Base-by-base conservation (phyloP, 2,888 invertebrate species). In the Neoitamus cyanurus region DNA sequence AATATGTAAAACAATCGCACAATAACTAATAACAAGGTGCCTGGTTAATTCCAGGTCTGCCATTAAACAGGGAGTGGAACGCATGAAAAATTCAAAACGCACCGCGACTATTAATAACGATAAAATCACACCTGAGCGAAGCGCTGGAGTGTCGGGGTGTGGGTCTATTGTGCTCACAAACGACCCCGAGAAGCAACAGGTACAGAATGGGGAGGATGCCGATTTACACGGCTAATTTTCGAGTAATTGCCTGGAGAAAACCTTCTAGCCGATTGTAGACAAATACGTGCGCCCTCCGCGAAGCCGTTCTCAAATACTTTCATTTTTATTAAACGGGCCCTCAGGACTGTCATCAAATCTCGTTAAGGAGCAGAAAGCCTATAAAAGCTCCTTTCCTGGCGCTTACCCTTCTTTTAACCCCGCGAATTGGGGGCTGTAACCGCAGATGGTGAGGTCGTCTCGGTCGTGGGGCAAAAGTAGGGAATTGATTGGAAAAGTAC, bases 311-410 rank as follows among this genome's bases (percentile, higher is more conserved):
- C 25, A 58, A 15, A 42, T n/a, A 42, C 9, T 58, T 58, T 1
- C 3, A 20, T 9, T 58, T 48, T 48, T 48, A 20, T 58, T 58
- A 58, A 58, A 58, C 20, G 7, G 58, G 25, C 15, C 58, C 73
- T 15, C 36, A 73, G 7, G 31, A 73, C 36, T 73, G 73, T 73
- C 73, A 36, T 73, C 73, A 73, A 73, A 20, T 36, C 73, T 73
- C 36, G 31, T 73, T 34, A 73, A 73, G 34, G 20, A 36, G 20
- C 20, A 73, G 36, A 34, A 73, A 34, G 36, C 34, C 20, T 20
- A 20, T 73, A 73, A 73, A 73, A 73, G 73, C 73, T 36, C 36
- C 73, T 36, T 73, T 73, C 36, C 36, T 25, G 58, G 58, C 58
- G 25, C 58, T 58, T 58, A 58, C 58, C 58, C 58, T 58, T 58